Evolutionary conservation across 1,140 invertebrate species (phyloP), one percentile per base, ranked within the genome.

Genomic region (Eupristina koningsbergeri): DNA sequence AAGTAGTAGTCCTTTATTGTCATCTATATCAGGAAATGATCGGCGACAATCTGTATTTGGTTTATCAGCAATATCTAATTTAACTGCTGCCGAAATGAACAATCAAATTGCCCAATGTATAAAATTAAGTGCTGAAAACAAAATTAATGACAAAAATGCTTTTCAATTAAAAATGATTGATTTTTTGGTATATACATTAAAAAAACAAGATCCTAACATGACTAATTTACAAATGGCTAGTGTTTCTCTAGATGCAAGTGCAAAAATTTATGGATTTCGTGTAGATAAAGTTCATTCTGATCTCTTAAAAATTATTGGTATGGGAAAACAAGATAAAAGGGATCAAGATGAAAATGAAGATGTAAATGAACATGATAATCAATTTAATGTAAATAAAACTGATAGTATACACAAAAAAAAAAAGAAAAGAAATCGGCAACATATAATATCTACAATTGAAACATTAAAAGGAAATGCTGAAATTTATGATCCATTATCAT

Each of bases 81-180:
- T 92, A 80, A 83, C 90, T 8, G 64, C 83, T 15, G 80, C 80
- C 0, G 88, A 93, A 85, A 89, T 95, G 71, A 88, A 92, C 15
- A 94, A 94, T 77, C 92, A 93, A 84, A 94, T 95, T 86, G 88
- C 92, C 15, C 92, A 93, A 29, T 95, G 94, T 86, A 94, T 95
- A 73, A 94, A 95, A 85, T 87, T 95, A 0, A 94, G 92, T 76
- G 88, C 93, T 2, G 94, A 95, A 89, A 95, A 95, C 75, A 96
- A 97, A 95, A 97, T 97, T 84, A 97, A 94, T 87, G 93, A 94
- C 31, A 96, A 97, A 89, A 97, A 97, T 94, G 96, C 96, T 1
- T 98, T 97, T 93, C 95, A 94, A 86, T 91, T 97, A 2, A 94
- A 96, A 88, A 93, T 97, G 53, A 97, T 97, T 87, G 96, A 97